phyloP scores from a whole-genome alignment of 2,888 invertebrate genomes.

The Trissonchulus latispiculum region DNA sequence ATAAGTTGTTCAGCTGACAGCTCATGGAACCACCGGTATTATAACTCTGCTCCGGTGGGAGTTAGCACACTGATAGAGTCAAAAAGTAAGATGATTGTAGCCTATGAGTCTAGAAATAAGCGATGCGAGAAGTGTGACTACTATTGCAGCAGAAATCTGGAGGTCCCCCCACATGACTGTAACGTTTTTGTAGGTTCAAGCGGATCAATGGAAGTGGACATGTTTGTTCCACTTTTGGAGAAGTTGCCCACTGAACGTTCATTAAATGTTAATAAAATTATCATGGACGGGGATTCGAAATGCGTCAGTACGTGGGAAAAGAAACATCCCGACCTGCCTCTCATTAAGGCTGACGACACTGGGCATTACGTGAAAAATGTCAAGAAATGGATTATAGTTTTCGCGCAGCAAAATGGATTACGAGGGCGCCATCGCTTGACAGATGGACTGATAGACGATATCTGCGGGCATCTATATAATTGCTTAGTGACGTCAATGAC shows the following conservation, averaged over 20 bases:
- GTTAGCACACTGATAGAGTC: too few species aligned
- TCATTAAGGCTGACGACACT: background rate
- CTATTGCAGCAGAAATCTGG: background rate
- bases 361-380: background rate
- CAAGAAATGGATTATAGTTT: background rate
- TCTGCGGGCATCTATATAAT: background rate
- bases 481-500: background rate
- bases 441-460: background rate
- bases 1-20: too few species aligned
- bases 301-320: background rate
- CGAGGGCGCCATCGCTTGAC: background rate
- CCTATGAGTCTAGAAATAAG: background rate
- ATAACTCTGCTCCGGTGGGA: too few species aligned
- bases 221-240: background rate
- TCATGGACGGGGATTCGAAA: background rate
- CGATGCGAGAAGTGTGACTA: background rate
- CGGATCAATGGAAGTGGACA: background rate
- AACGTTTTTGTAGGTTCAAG: background rate
- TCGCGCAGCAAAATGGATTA: background rate
- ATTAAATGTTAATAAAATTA: background rate
- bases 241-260: background rate
- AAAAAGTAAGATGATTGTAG: too few species aligned
- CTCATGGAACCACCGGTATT: too few species aligned
- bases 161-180: background rate
- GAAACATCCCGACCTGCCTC: background rate